Evolutionary conservation across 2,113 vertebrate species (phyloP).

Genomic region (Phylloscopus trochilus): DNA sequence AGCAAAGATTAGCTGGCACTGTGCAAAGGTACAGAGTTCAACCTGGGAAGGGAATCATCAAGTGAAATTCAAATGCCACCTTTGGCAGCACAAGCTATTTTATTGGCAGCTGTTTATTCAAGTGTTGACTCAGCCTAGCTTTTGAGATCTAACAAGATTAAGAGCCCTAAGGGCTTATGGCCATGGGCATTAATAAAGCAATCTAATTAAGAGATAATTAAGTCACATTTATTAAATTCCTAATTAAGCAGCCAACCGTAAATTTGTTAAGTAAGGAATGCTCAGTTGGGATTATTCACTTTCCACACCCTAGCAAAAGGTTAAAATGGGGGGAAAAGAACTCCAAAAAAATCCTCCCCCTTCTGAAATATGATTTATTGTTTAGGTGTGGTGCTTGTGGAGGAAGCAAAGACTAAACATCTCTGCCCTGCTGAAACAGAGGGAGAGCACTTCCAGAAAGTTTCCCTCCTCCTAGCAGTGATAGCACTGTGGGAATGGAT

Average conservation of each 20-base stretch:
- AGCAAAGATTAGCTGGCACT: background rate
- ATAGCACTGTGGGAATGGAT: background rate
- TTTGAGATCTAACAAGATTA: conserved; percentile 17
- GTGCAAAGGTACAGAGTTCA: background rate
- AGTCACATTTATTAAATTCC: conserved; percentile 56
- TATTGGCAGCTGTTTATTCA: conserved; percentile 29
- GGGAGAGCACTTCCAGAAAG: background rate
- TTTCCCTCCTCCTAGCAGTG: background rate
- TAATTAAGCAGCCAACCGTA: conserved; percentile 58
- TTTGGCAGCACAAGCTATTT: background rate
- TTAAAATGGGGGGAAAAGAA: background rate
- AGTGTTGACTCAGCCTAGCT: conserved; percentile 27
- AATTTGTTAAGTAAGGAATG: conserved; percentile 28
- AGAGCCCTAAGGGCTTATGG: conserved; percentile 2
- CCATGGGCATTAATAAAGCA: conserved; percentile 46
- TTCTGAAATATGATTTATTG: background rate
- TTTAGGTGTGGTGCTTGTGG: background rate
- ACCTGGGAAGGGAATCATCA: background rate
- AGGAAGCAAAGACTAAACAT: background rate
- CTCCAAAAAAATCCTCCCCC: background rate
- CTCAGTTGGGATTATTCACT: conserved; percentile 18
- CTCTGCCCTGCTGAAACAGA: background rate
- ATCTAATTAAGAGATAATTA: conserved; percentile 55
- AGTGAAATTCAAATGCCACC: background rate
- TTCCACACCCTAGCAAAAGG: conserved; percentile 24